These are phyloP conservation scores for Nesidiocoris tenuis DNA, from an alignment of 2,888 invertebrate species.

Conservation along the genomic window DNA sequence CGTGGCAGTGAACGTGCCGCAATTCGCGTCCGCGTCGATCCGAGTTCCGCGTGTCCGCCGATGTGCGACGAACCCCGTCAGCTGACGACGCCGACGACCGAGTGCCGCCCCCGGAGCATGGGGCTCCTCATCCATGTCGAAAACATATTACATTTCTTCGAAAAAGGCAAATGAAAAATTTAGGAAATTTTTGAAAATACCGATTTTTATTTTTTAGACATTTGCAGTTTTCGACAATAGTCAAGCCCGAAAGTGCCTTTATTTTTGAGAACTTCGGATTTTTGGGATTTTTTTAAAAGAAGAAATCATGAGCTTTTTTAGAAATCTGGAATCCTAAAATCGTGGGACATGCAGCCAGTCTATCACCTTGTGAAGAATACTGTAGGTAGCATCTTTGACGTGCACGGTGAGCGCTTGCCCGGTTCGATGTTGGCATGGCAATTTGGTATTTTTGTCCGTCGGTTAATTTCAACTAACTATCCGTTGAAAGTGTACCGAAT, in stretches of 20 bases:
- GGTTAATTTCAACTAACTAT: no score
- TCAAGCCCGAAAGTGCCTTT: no score
- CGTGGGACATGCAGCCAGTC: neutral
- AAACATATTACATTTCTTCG: conserved; percentile 7
- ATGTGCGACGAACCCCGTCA: neutral
- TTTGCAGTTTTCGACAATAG: no score
- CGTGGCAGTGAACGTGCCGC: neutral
- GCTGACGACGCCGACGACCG: neutral
- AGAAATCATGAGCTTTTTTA: no score
- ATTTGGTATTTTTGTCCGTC: no score
- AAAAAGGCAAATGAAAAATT: conserved; percentile 29
- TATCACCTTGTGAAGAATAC: neutral
- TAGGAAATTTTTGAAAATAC: no score
- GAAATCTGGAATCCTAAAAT: no score
- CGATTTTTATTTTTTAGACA: no score
- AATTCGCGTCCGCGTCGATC: neutral
- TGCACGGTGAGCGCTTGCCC: neutral
- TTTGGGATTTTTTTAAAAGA: no score
- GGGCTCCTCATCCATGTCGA: conserved; percentile 21
- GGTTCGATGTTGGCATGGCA: neutral
- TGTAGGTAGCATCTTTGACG: neutral
- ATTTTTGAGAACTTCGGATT: no score
- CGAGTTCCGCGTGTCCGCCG: neutral
- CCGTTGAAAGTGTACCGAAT: no score
- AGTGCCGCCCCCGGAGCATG: conserved; percentile 29